phyloP scores from a whole-genome alignment of 2,797 vertebrate genomes.

The Sardinella longiceps region DNA sequence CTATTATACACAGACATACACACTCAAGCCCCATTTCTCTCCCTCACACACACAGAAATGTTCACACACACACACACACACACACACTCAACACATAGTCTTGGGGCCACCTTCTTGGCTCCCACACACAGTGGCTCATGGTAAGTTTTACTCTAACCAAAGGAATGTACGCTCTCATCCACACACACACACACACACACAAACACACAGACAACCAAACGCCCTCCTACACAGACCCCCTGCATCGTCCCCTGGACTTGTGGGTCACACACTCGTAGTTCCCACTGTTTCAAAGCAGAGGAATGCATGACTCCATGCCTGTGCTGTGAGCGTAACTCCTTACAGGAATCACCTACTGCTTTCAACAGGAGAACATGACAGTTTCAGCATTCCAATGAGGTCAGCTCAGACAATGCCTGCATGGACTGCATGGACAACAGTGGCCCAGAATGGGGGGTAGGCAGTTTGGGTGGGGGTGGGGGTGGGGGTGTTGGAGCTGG shows the following conservation, averaged over 20 bases:
- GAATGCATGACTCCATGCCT: constrained; percentile 17
- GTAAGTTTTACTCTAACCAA: neutral
- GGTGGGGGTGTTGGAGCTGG: constrained; percentile 40
- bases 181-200: constrained; percentile 20
- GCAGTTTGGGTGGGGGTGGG: constrained; percentile 34
- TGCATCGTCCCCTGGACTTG: neutral
- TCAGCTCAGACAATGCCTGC: constrained; percentile 56
- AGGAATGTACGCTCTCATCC: neutral
- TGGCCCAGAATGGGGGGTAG: neutral
- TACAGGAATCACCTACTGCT: constrained; percentile 38
- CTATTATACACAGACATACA: neutral
- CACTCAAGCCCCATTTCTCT: neutral
- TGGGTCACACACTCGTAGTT: neutral
- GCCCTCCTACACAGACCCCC: neutral
- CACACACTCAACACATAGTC: neutral
- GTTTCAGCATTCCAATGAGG: constrained; percentile 57
- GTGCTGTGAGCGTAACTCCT: neutral
- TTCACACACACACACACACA: neutral
- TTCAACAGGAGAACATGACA: constrained; percentile 41
- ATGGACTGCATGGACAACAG: constrained; percentile 46
- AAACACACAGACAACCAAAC: neutral
- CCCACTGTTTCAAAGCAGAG: neutral
- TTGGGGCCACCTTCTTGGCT: neutral
- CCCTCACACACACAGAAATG: neutral
- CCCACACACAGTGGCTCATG: neutral